Base-by-base conservation (phyloP, 2,888 invertebrate species). In the Elgonia sp. region DNA sequence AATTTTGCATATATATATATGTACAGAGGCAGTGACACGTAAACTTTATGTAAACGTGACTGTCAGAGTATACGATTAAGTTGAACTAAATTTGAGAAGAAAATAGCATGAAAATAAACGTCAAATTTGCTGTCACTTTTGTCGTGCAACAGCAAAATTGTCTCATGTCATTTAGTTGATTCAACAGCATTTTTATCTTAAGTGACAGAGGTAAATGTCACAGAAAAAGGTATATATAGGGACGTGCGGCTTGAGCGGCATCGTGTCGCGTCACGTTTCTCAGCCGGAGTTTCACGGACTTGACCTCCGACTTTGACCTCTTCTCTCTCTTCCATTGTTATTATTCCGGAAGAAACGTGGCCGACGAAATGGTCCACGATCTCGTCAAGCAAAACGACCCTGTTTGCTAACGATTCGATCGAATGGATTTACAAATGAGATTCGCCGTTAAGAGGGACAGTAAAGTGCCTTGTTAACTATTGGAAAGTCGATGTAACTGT, bases 261-360 rank as follows among this genome's bases (percentile, higher is more conserved):
- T 89, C 80, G 82, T 79, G 86, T 88, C 87, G 89, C 88, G 75
- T 90, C 90, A 90, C 90, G 90, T 90, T 90, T 89, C 89, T 90
- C 86, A 89, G 89, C 85, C 88, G 82, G 87, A 86, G 89, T 90
- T 90, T 90, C 89, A 90, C 89, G 89, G 90, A 86, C 84, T 84
- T 90, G 90, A 90, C 88, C 90, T 90, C 88, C 87, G 87, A 86
- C 89, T 90, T 88, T 89, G 89, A 90, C 90, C 90, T 89, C 87
- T 70, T 84, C 76, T 76, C 62, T 76, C 46, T 82, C 88, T 89
- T 86, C 83, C 87, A 90, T 90, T 90, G 89, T 90, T 86, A 83
- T 89, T 82, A 80, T 76, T 87, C 84, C 84, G 84, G 84, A 85
- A 88, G 88, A 87, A 87, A 80, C 84, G 84, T 84, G 65, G 77